A percentile compares a stretch with the other conserved stretches of the same genome.
Conservation (phyloP, 2,888 invertebrate genomes). For the Lycia hirtaria region DNA sequence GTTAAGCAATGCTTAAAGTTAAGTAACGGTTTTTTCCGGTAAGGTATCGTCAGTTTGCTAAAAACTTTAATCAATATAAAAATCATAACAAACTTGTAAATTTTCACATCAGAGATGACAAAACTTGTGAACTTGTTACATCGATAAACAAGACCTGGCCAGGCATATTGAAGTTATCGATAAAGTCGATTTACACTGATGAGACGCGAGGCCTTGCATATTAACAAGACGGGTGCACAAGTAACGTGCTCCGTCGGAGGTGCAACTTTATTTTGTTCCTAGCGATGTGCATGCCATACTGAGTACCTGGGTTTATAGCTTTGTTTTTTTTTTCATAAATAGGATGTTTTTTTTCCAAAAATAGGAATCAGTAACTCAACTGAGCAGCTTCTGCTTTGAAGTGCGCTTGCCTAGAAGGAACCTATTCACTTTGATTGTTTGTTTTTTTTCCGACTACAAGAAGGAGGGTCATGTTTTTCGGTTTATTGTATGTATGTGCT, state of each 20-base stretch:
- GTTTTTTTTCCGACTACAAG: too few species aligned
- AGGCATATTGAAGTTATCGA: constrained; percentile 44
- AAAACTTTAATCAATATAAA: not conserved
- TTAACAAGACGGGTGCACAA: constrained; percentile 45
- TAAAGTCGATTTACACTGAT: constrained; percentile 67
- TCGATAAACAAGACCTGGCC: not conserved
- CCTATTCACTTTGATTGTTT: too few species aligned
- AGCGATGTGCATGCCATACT: constrained; percentile 6
- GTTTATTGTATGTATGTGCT: too few species aligned
- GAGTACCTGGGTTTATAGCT: constrained; percentile 9
- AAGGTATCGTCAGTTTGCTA: too few species aligned
- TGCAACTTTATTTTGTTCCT: constrained; percentile 18
- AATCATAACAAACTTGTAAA: not conserved
- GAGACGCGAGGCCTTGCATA: constrained; percentile 63
- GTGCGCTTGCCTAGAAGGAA: too few species aligned
- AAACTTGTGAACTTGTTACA: constrained; percentile 13
- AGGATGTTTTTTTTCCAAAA: too few species aligned
- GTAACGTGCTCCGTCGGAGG: constrained; percentile 16
- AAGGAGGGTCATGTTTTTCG: too few species aligned
- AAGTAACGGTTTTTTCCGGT: too few species aligned
- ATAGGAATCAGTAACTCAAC: too few species aligned
- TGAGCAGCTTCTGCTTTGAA: too few species aligned
- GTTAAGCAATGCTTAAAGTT: too few species aligned
- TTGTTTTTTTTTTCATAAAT: not conserved
- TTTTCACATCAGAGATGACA: not conserved